Percentiles rank a stretch among this genome's conserved stretches.
Conservation (phyloP, 2,888 invertebrate species). For the Crepidodera aurea region DNA sequence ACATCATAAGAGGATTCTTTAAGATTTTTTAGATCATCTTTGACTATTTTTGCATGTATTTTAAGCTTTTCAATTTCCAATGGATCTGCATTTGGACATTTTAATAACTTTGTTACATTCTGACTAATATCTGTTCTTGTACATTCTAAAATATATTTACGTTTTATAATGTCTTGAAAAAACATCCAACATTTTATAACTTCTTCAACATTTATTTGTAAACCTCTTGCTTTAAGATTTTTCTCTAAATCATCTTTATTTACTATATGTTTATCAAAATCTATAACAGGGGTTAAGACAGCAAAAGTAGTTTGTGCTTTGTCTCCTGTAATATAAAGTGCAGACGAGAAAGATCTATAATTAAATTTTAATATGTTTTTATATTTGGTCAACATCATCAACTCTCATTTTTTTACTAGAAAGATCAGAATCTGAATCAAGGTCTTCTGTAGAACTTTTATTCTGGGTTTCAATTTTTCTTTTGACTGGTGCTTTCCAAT, state of each 20-base stretch:
- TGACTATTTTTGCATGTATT: constrained; percentile 61
- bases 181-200: constrained; percentile 69
- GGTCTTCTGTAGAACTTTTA: constrained; percentile 29
- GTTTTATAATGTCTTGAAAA: constrained; percentile 66
- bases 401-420: constrained; percentile 60
- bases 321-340: constrained; percentile 73
- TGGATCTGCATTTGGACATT: constrained; percentile 50
- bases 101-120: constrained; percentile 63
- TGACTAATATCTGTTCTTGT: constrained; percentile 64
- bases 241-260: constrained; percentile 63
- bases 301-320: constrained; percentile 75
- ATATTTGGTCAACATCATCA: constrained; percentile 47
- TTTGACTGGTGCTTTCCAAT: constrained; percentile 74
- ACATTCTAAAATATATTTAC: constrained; percentile 64
- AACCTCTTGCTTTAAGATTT: constrained; percentile 67
- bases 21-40: constrained; percentile 68
- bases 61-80: constrained; percentile 65
- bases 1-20: constrained; percentile 74
- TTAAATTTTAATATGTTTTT: constrained; percentile 5
- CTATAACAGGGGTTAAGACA: constrained; percentile 73
- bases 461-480: constrained; percentile 77
- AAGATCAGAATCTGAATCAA: constrained; percentile 53
- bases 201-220: constrained; percentile 65
- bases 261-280: constrained; percentile 68
- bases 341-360: constrained; percentile 61